Percentiles rank a stretch among this genome's conserved stretches.
phyloP scores from a whole-genome alignment of 2,888 invertebrate genomes.

The Scaptomyza parva region DNA sequence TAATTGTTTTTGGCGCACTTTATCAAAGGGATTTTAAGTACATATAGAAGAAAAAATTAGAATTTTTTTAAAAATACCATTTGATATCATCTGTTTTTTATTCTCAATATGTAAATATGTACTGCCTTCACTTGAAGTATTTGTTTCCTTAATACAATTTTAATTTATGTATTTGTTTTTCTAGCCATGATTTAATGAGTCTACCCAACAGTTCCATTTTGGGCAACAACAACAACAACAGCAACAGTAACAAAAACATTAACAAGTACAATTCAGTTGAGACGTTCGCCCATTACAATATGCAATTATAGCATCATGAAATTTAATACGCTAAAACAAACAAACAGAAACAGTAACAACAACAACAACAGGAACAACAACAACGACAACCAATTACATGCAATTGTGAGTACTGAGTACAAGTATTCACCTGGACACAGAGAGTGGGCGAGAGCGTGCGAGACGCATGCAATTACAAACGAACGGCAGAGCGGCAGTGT shows the following conservation, averaged over 20 bases:
- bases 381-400: conserved; percentile 65
- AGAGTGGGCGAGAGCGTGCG: conserved; percentile 54
- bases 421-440: conserved; percentile 44
- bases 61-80: too few species aligned
- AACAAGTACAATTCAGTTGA: conserved; percentile 19
- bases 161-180: conserved; percentile 24
- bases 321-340: conserved; percentile 72
- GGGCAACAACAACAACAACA: conserved; percentile 29
- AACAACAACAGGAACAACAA: conserved; percentile 21
- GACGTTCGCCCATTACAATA: conserved; percentile 60
- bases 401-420: conserved; percentile 54
- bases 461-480: conserved; percentile 24
- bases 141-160: conserved; percentile 29
- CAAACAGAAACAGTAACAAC: conserved; percentile 38
- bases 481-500: conserved; percentile 23
- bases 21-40: neutral
- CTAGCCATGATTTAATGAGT: conserved; percentile 25
- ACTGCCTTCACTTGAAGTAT: conserved; percentile 1
- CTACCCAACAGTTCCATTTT: conserved; percentile 45
- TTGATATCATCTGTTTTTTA: too few species aligned
- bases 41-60: too few species aligned
- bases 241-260: conserved; percentile 23
- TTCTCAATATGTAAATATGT: neutral
- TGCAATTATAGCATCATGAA: conserved; percentile 77
- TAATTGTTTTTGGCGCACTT: neutral